These are phyloP conservation scores for Cephus runcator DNA, from an alignment of 2,888 invertebrate genomes.

Conservation along the genomic window DNA sequence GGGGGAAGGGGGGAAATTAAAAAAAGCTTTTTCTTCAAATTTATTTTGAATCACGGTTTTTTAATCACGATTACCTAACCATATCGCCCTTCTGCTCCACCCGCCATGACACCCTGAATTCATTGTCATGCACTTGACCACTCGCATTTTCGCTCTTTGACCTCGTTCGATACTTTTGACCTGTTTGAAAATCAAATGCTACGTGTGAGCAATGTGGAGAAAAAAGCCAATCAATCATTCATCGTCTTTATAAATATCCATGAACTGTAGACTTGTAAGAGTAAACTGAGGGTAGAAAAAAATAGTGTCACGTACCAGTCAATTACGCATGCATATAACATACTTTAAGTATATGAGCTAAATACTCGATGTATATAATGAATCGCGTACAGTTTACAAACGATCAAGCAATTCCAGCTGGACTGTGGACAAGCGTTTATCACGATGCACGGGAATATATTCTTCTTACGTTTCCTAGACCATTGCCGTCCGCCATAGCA, in stretches of 20 bases:
- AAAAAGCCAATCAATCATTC: neutral
- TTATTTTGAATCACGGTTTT: neutral
- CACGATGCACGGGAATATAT: slow-evolving; percentile 23
- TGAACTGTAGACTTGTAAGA: neutral
- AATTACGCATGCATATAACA: neutral
- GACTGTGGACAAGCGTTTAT: slow-evolving; percentile 28
- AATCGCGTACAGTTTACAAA: slow-evolving; percentile 32
- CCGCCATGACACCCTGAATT: neutral
- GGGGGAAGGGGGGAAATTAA: neutral
- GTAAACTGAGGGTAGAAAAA: neutral
- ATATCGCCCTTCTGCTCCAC: neutral
- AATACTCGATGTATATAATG: neutral
- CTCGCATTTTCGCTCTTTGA: neutral
- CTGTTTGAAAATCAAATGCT: neutral
- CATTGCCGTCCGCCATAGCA: neutral
- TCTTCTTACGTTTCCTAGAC: slow-evolving; percentile 37
- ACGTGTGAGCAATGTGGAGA: neutral
- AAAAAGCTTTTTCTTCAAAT: neutral
- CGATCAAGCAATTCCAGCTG: slow-evolving; percentile 45
- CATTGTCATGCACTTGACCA: neutral
- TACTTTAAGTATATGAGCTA: neutral
- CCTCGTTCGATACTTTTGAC: neutral
- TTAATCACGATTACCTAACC: slow-evolving; percentile 4
- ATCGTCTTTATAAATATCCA: neutral
- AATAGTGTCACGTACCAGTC: neutral